Conservation (phyloP, 2,888 invertebrate genomes). For the Xestia sexstrigata region DNA sequence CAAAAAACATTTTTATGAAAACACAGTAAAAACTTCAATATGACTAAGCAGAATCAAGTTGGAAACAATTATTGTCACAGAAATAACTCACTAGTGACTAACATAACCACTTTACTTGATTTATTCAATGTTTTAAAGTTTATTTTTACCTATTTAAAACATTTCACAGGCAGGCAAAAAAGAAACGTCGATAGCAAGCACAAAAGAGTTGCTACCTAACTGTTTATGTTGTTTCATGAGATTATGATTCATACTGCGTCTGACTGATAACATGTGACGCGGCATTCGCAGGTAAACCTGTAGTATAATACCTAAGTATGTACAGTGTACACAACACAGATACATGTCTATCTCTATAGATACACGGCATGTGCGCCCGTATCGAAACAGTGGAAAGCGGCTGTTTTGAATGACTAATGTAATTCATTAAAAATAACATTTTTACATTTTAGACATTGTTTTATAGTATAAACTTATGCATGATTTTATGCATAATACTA, state of each 20-base stretch:
- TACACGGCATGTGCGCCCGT: constrained; percentile 20
- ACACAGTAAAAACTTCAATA: constrained; percentile 25
- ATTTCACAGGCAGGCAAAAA: constrained; percentile 13
- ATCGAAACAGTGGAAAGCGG: constrained; percentile 31
- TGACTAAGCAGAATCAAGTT: constrained; percentile 55
- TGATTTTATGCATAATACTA: background rate
- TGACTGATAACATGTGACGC: constrained; percentile 73
- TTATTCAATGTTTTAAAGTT: constrained; percentile 24
- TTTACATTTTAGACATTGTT: constrained; percentile 14
- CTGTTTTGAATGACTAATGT: constrained; percentile 31
- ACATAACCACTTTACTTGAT: constrained; percentile 28
- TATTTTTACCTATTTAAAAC: constrained; percentile 17
- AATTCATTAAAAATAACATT: constrained; percentile 16
- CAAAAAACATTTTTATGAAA: constrained; percentile 19
- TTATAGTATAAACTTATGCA: background rate
- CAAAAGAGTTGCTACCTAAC: constrained; percentile 61
- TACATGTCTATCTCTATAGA: constrained; percentile 17
- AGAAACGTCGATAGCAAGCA: constrained; percentile 45
- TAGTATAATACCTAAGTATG: constrained; percentile 27
- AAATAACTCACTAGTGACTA: constrained; percentile 16
- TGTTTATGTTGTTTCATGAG: constrained; percentile 69
- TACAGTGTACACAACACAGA: constrained; percentile 33
- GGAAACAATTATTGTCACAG: constrained; percentile 22
- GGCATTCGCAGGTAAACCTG: constrained; percentile 57
- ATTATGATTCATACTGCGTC: constrained; percentile 72